A percentile compares a stretch with the other conserved stretches of the same genome.
Evolutionary conservation across 2,888 invertebrate species (phyloP).

Genomic region (Dasypolia templi): DNA sequence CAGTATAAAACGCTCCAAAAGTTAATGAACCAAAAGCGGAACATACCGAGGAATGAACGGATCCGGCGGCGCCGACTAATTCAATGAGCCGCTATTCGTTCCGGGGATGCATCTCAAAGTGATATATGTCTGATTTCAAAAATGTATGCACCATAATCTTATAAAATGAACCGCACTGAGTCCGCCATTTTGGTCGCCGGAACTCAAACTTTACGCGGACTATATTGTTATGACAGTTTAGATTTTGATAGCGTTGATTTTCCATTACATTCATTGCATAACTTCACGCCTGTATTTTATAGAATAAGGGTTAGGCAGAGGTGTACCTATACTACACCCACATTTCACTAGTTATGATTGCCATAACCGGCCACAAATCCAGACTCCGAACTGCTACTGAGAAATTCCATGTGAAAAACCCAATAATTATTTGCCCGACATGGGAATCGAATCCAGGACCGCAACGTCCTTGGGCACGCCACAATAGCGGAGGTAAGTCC

Average conservation of each 20-base stretch:
- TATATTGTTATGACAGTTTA: conserved; percentile 30
- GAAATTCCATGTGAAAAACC: too few species aligned
- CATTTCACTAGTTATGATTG: too few species aligned
- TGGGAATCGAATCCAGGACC: too few species aligned
- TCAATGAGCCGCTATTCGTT: conserved; percentile 69
- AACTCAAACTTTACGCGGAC: conserved; percentile 51
- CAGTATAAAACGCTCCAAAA: conserved; percentile 18
- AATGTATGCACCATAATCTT: conserved; percentile 73
- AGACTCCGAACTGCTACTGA: too few species aligned
- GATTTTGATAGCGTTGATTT: background rate
- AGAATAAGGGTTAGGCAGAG: too few species aligned
- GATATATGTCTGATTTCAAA: conserved; percentile 76
- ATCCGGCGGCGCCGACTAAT: conserved; percentile 67
- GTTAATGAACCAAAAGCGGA: conserved; percentile 46
- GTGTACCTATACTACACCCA: too few species aligned
- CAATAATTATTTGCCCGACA: too few species aligned
- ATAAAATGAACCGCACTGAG: conserved; percentile 64
- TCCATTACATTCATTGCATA: background rate
- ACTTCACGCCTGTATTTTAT: too few species aligned
- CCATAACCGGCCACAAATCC: too few species aligned
- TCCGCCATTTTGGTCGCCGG: conserved; percentile 33
- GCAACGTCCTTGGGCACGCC: too few species aligned
- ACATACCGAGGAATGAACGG: conserved; percentile 25
- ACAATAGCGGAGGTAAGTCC: too few species aligned
- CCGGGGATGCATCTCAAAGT: conserved; percentile 64